These are phyloP conservation scores for Anhinga anhinga DNA, from an alignment of 2,113 vertebrate species.

Conservation along the genomic window DNA sequence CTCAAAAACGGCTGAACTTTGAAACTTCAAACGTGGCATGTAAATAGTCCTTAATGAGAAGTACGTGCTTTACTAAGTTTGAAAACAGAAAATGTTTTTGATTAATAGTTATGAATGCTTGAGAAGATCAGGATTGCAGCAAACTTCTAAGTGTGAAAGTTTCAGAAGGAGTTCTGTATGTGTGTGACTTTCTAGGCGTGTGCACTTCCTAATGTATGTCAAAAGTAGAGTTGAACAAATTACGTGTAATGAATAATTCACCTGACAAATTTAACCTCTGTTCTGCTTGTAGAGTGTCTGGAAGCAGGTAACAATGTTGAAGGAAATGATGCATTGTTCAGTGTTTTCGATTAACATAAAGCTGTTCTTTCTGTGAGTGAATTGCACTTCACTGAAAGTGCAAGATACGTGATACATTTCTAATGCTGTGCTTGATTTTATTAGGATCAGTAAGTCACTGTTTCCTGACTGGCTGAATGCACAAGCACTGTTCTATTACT, in stretches of 20 bases:
- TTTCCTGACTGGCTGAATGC: constrained; percentile 43
- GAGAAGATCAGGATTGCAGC: constrained; percentile 13
- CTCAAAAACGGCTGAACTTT: constrained; percentile 74
- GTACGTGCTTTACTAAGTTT: constrained; percentile 72
- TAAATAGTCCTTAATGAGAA: constrained; percentile 75
- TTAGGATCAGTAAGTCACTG: constrained; percentile 12
- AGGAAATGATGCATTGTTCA: neutral
- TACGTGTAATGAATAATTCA: neutral
- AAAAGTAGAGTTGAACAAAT: neutral
- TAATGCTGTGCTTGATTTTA: constrained; percentile 11
- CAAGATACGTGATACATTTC: neutral
- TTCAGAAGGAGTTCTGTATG: neutral
- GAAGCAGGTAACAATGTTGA: constrained; percentile 15
- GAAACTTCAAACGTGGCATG: constrained; percentile 71
- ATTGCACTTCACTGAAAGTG: constrained; percentile 20
- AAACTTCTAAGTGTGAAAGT: neutral
- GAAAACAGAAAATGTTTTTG: constrained; percentile 22
- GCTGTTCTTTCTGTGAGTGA: constrained; percentile 1
- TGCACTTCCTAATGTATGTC: neutral
- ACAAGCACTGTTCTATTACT: constrained; percentile 30
- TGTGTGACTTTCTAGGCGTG: neutral
- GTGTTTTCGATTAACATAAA: neutral
- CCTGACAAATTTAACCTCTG: constrained; percentile 3
- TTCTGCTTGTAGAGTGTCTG: constrained; percentile 45
- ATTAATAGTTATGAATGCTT: neutral